phyloP scores from a whole-genome alignment of 2,888 invertebrate species.

The Girardia tigrina region DNA sequence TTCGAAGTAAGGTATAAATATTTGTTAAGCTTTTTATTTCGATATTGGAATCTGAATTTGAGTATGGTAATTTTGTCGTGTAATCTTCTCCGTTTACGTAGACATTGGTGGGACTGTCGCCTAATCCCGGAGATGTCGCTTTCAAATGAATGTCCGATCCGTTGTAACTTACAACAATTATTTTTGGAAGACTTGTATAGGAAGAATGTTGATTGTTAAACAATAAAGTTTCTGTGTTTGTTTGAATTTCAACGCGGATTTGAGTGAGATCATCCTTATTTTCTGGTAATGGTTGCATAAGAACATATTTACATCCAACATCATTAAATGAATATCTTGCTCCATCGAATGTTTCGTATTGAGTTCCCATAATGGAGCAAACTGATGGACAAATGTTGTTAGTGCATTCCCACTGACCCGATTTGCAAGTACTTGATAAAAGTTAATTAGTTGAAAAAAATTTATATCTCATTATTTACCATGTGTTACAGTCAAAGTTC shows the following conservation, averaged over 20 bases:
- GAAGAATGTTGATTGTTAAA: not conserved
- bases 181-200: constrained; percentile 32
- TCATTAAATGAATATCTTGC: constrained; percentile 38
- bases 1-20: constrained; percentile 24
- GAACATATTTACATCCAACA: constrained; percentile 39
- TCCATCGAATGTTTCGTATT: constrained; percentile 44
- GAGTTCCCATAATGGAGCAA: constrained; percentile 42
- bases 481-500: constrained; percentile 44
- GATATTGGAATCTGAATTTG: not conserved
- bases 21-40: constrained; percentile 16
- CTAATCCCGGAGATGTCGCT: constrained; percentile 5
- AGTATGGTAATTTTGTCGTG: constrained; percentile 28
- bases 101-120: constrained; percentile 21
- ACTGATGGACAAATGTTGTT: constrained; percentile 40
- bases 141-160: constrained; percentile 27
- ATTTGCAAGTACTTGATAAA: constrained; percentile 33
- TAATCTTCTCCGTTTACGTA: constrained; percentile 20
- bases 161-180: not conserved
- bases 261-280: constrained; percentile 26
- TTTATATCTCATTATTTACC: constrained; percentile 39
- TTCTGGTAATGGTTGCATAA: constrained; percentile 38
- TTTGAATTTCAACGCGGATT: constrained; percentile 20
- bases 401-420: constrained; percentile 41
- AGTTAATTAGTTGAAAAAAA: not conserved
- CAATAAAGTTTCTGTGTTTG: constrained; percentile 6